Percentiles rank a stretch among this genome's conserved stretches.
phyloP scores from a whole-genome alignment of 2,888 invertebrate genomes.

The Ferrisia virgata region DNA sequence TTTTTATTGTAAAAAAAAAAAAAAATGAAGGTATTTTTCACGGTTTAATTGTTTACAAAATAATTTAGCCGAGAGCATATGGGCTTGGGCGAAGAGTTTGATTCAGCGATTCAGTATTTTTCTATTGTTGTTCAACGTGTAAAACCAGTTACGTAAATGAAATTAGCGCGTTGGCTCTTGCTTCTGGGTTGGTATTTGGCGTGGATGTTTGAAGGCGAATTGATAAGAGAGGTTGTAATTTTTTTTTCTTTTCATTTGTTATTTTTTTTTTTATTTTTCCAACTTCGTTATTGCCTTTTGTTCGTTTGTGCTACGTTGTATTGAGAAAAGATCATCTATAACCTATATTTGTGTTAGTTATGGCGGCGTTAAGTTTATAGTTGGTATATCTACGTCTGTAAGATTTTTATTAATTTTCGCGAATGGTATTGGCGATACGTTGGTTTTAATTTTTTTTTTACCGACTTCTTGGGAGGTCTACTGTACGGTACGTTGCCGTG shows the following conservation, averaged over 20 bases:
- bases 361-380: neutral
- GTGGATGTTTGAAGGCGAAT: neutral
- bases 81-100: neutral
- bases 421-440: neutral
- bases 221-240: slow-evolving; percentile 6
- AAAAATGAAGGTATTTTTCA: neutral
- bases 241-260: too few species aligned
- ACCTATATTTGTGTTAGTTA: slow-evolving; percentile 4
- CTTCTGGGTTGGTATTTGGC: neutral
- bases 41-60: slow-evolving; percentile 10
- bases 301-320: neutral
- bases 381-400: neutral
- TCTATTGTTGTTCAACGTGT: neutral
- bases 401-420: slow-evolving; percentile 8
- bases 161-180: neutral
- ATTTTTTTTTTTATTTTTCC: neutral
- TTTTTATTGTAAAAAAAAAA: too few species aligned
- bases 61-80: neutral
- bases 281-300: neutral
- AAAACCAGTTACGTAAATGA: slow-evolving; percentile 21
- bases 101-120: neutral
- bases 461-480: neutral
- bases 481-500: neutral
- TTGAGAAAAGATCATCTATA: neutral
- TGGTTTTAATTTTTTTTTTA: neutral